Evolutionary conservation across 2,113 vertebrate species (phyloP), one percentile per base, ranked within the genome.

Genomic region (Notothenia coriiceps): DNA sequence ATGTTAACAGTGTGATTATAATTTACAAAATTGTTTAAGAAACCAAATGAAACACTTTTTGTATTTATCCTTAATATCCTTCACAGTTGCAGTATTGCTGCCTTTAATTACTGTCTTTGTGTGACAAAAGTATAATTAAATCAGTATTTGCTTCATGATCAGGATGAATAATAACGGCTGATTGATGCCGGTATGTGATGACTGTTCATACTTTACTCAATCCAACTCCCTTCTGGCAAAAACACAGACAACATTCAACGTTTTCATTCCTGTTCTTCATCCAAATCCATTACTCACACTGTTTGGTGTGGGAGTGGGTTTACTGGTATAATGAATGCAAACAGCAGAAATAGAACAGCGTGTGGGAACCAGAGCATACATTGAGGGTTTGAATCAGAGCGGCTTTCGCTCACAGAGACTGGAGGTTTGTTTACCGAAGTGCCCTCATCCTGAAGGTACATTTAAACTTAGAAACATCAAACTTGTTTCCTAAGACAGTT

Each of bases 311-410:
- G 74, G 80, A 47, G 82, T 60, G 7, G 17, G 57, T 79, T 56
- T 63, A 65, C 52, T 55, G 80, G 14, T 65, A 68, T 15, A 54
- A 8, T 20, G 15, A 46, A 57, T 74, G 55, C 10, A 88, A 68
- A 64, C 33, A 77, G 15, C 43, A 79, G 10, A 79, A 80, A 77
- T 77, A 77, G 74, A 76, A 18, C 35, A 62, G 49, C 2, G 11
- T 79, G 83, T 82, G 74, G 67, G 56, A 74, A 87, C 81, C 20
- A 25, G 40, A 50, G 44, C 77, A 49, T 29, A 35, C 6, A 40
- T 40, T 40, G 0, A 40, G 35, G 35, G 35, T 40, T 40, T 40
- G 6, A 40, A 40, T 40, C 35, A 40, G 35, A 40, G 35, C 35
- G 35, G 35, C 35, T 40, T 40, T 40, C 5, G 7, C 35, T 40